Conservation (phyloP, 1,140 invertebrate species). For the Oedothorax gibbosus region DNA sequence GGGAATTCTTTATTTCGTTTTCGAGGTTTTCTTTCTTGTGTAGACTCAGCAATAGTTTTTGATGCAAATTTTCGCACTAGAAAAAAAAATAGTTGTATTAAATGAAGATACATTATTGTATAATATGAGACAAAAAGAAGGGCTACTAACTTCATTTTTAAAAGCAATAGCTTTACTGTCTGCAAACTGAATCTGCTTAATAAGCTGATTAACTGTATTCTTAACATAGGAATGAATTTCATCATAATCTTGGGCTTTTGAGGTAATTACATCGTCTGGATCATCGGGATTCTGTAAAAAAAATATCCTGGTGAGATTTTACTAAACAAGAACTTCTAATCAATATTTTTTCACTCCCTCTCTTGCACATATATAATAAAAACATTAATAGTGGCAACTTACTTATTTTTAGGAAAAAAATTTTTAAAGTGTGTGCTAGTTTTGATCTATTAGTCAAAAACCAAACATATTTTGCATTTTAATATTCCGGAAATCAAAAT, state of each 20-base stretch:
- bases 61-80: constrained; percentile 55
- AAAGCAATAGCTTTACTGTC: constrained; percentile 73
- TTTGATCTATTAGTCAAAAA: no score
- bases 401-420: no score
- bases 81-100: constrained; percentile 1
- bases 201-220: constrained; percentile 73
- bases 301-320: not conserved
- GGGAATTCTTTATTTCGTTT: constrained; percentile 24
- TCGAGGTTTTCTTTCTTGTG: constrained; percentile 42
- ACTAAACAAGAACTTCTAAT: no score
- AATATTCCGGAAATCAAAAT: no score
- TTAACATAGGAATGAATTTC: constrained; percentile 65
- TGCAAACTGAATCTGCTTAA: constrained; percentile 73
- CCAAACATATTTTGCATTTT: no score
- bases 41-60: constrained; percentile 38
- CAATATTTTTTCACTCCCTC: no score
- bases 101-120: not conserved
- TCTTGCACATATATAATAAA: no score
- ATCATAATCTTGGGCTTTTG: constrained; percentile 55
- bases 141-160: constrained; percentile 73
- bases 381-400: no score
- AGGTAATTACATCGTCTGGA: constrained; percentile 26
- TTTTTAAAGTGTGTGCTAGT: no score
- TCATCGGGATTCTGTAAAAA: constrained; percentile 18
- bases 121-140: not conserved